Evolutionary conservation across 2,113 vertebrate species (phyloP).

Genomic region (Anarhynchus alexandrinus): DNA sequence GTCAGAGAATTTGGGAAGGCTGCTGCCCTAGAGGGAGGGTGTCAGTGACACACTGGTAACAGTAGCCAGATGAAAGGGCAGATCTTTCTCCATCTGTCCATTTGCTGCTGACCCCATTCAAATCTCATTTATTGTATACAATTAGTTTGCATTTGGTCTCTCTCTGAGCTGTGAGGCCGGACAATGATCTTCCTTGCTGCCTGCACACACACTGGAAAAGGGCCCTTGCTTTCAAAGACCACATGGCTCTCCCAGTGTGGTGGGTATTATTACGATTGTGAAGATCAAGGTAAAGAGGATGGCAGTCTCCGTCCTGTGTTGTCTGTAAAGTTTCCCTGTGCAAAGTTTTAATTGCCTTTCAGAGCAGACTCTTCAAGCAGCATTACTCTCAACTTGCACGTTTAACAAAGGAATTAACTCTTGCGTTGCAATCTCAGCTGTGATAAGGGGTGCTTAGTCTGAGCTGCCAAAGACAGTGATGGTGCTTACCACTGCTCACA

Average conservation of each 20-base stretch:
- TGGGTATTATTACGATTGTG: neutral
- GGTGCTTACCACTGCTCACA: neutral
- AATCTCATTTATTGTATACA: neutral
- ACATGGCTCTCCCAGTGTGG: neutral
- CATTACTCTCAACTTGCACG: neutral
- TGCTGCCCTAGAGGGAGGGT: neutral
- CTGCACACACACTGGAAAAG: neutral
- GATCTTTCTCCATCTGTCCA: neutral
- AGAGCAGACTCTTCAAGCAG: neutral
- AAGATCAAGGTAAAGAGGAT: neutral
- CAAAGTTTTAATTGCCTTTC: slow-evolving; percentile 35
- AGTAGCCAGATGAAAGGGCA: neutral
- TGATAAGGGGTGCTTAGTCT: neutral
- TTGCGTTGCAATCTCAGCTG: neutral
- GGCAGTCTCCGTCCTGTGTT: neutral
- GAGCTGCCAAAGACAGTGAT: neutral
- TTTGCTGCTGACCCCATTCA: neutral
- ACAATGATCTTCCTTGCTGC: neutral
- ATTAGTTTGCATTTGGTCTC: neutral
- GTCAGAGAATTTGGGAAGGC: neutral
- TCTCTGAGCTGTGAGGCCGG: neutral
- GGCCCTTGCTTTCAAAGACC: neutral
- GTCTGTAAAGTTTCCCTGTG: neutral
- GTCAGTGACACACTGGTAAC: neutral
- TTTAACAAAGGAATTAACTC: neutral